Evolutionary conservation across 2,888 invertebrate genomes (phyloP), one percentile per base, ranked within the genome.

Genomic region (Chromoteleia sp.): DNA sequence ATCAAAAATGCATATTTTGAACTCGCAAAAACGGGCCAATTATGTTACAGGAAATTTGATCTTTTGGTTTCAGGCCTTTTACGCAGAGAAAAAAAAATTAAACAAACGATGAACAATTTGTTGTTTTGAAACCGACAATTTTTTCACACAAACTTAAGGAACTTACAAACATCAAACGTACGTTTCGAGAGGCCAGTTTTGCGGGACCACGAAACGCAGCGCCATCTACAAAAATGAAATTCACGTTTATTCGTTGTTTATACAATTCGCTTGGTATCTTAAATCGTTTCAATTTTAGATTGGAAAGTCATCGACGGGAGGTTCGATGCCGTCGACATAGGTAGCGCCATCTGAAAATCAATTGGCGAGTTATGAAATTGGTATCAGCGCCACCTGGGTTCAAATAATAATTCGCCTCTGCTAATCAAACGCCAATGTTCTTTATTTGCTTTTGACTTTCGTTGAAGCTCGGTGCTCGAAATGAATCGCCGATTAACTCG

Each of bases 331-430:
- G 33, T 43, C 15, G 59, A 43, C 21, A 1, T 58, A 43, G 43
- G 43, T 43, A 17, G 43, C 43, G 59, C 59, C 59, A 59, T 43
- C 59, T 59, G 59, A 59, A 59, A 59, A 43, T 43, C 2, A 59
- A 59, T 59, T 43, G 58, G 21, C 39, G 41, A 39, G 14, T 39
- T 58, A 59, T 43, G 33, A 59, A 8, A 15, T 12, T 12, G 21
- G 3, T 25, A 58, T 58, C 19, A 21, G 15, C 54, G 36, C 17
- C 19, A 54, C 12, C 12, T 56, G 12, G 19, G 19, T 12, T n/a
- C n/a, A n/a, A n/a, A n/a, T n/a, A n/a, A n/a, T n/a, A n/a, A n/a
- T n/a, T n/a, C n/a, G n/a, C n/a, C n/a, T n/a, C n/a, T n/a, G n/a
- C n/a, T n/a, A n/a, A n/a, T n/a, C n/a, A n/a, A n/a, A n/a, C n/a